phyloP scores from a whole-genome alignment of 2,888 invertebrate species.

The Tenthredo amoena region DNA sequence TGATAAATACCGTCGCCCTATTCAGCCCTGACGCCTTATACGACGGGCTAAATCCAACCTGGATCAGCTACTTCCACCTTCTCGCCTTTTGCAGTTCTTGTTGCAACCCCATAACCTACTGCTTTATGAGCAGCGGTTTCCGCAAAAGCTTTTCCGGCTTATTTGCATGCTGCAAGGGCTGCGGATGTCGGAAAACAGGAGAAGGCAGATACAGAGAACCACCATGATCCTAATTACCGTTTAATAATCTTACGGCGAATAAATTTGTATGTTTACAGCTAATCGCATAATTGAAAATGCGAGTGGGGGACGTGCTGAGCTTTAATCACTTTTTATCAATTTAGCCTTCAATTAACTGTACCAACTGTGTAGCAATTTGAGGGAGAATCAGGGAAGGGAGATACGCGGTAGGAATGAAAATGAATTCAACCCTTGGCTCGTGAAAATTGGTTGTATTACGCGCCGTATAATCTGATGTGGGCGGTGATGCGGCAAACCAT shows the following conservation, averaged over 20 bases:
- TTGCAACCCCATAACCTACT: slow-evolving; percentile 86
- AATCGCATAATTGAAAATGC: neutral
- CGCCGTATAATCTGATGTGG: neutral
- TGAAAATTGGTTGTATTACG: slow-evolving; percentile 32
- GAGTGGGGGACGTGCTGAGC: neutral
- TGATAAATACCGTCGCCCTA: slow-evolving; percentile 81
- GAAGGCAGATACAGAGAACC: slow-evolving; percentile 41
- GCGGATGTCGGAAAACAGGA: neutral
- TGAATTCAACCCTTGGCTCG: slow-evolving; percentile 37
- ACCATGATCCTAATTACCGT: slow-evolving; percentile 1
- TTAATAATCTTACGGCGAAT: neutral
- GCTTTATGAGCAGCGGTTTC: slow-evolving; percentile 85
- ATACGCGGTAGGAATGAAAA: slow-evolving; percentile 37
- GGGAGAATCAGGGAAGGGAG: neutral
- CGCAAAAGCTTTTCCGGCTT: slow-evolving; percentile 82
- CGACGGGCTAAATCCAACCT: slow-evolving; percentile 78
- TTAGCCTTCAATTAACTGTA: neutral
- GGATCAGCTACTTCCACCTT: slow-evolving; percentile 81
- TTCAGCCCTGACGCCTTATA: slow-evolving; percentile 79
- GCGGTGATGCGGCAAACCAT: neutral
- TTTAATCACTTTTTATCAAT: slow-evolving; percentile 29
- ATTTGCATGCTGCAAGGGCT: slow-evolving; percentile 79
- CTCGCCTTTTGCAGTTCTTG: slow-evolving; percentile 83
- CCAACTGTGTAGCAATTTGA: neutral
- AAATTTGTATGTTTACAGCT: neutral